Evolutionary conservation across 2,888 invertebrate species (phyloP), one percentile per base, ranked within the genome.

Genomic region (Doris montereyensis): DNA sequence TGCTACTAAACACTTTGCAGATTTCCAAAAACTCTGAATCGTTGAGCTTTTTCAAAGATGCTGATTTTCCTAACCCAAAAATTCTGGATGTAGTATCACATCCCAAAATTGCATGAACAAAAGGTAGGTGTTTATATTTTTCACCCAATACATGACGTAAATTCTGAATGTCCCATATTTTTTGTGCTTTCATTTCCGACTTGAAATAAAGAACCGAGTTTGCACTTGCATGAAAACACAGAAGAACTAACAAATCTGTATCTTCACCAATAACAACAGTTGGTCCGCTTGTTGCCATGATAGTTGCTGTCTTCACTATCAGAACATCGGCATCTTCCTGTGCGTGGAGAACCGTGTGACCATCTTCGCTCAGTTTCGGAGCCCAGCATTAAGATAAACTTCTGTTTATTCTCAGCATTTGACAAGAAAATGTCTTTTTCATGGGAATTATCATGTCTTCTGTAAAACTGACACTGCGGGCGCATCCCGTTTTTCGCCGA

Each of bases 201-300:
- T 28, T 71, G 35, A 71, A 10, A 30, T 35, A 26, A 30, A 71
- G 41, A 35, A 17, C 24, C 30, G 17, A 35, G 35, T 26, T 71
- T 26, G 30, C 2, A 17, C 71, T 58, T 41, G 81, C 76, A 78
- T 86, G 83, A 71, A 83, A 80, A 58, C 80, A 82, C 26, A 87
- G 62, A 5, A 86, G 80, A 17, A 85, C 80, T 0, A 87, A 76
- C 13, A 87, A 67, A 76, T 87, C 86, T 24, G 86, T 87, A 68
- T 88, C 87, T 71, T 86, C 86, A 5, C 85, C 87, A 41, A 86
- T 73, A 3, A 86, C 21, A n/a, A 75, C 76, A 58, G 84, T 83
- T 0, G 21, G 35, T 8, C 24, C 34, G 41, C 24, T n/a, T 28
- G 57, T 52, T 30, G 85, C 73, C 35, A 30, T 57, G n/a, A 70